These are phyloP conservation scores for Cyprinodon variegatus DNA, from an alignment of 2,113 vertebrate genomes.

Conservation along the genomic window DNA sequence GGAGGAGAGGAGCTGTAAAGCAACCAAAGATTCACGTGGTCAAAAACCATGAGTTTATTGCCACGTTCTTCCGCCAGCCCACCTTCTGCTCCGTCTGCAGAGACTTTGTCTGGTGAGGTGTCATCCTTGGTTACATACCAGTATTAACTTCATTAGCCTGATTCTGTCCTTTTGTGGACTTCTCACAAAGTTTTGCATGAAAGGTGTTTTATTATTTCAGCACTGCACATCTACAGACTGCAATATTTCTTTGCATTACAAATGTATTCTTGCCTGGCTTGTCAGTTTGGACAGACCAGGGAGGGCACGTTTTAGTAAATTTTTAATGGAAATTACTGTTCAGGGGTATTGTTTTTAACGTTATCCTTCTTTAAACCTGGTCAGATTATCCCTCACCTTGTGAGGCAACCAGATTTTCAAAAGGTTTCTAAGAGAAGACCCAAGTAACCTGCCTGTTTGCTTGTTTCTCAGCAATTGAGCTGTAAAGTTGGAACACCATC, in stretches of 20 bases:
- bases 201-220: not conserved
- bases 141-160: not conserved
- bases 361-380: not conserved
- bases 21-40: constrained; percentile 94
- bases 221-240: not conserved
- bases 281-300: too few species aligned
- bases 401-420: too few species aligned
- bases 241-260: too few species aligned
- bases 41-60: constrained; percentile 94
- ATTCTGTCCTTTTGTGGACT: not conserved
- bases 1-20: constrained; percentile 93
- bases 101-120: constrained; percentile 95
- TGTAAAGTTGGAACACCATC: constrained; percentile 23
- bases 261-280: too few species aligned
- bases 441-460: constrained; percentile 5
- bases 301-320: too few species aligned
- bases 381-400: too few species aligned
- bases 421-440: too few species aligned
- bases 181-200: too few species aligned
- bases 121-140: not conserved
- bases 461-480: constrained; percentile 15
- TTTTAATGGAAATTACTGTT: too few species aligned
- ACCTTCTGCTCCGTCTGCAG: constrained; percentile 98
- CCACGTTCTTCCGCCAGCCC: constrained; percentile 94
- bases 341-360: not conserved